These are phyloP conservation scores for Acleris literana DNA, from an alignment of 2,888 invertebrate genomes.

Conservation along the genomic window DNA sequence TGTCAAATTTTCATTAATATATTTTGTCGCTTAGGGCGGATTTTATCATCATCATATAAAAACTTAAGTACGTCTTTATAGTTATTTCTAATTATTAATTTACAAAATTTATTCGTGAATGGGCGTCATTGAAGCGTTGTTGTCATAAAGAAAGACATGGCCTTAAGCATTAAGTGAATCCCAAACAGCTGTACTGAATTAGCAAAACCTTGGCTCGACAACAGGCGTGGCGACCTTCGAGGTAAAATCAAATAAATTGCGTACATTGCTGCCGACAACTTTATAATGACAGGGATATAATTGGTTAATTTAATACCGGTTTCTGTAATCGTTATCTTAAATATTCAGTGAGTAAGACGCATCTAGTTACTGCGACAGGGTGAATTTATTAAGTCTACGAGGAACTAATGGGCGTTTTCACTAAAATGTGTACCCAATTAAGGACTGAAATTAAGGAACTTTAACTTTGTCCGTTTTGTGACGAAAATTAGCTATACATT, in stretches of 20 bases:
- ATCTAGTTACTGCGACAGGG: not conserved
- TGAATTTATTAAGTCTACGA: not conserved
- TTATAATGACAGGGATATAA: not conserved
- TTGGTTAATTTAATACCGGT: not conserved
- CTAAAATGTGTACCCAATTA: no score
- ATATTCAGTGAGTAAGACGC: not conserved
- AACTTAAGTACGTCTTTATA: no score
- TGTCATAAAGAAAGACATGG: constrained; percentile 34
- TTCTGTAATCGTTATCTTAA: not conserved
- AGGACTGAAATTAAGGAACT: no score
- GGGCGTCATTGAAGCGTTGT: not conserved
- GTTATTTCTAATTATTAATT: no score
- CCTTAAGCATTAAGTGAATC: constrained; percentile 39
- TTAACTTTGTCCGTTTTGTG: no score
- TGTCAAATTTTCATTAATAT: no score
- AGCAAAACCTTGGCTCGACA: constrained; percentile 12
- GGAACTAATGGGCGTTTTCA: no score
- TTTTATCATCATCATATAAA: no score
- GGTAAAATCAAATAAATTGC: constrained; percentile 9
- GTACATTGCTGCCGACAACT: not conserved
- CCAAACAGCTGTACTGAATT: constrained; percentile 13
- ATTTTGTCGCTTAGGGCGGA: no score
- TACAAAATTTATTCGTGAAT: no score
- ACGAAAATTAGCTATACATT: no score
- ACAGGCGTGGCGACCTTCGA: constrained; percentile 14